Percentiles rank a stretch among this genome's conserved stretches.
phyloP scores from a whole-genome alignment of 1,140 invertebrate genomes.

The Aphidius gifuensis region DNA sequence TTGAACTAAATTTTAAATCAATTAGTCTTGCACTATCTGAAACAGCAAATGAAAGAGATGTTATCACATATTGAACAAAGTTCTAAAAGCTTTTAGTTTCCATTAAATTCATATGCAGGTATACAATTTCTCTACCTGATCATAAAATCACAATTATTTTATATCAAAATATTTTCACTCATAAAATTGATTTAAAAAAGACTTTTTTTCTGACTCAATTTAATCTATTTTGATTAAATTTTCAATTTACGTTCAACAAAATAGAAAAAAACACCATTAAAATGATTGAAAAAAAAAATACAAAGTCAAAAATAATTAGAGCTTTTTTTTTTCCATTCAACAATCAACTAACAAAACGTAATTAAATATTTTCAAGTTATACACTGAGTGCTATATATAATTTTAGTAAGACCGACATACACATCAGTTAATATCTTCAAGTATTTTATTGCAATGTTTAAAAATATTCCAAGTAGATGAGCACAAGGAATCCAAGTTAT shows the following conservation, averaged over 20 bases:
- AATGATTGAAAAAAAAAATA: too few species aligned
- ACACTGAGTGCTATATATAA: too few species aligned
- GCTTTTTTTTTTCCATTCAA: too few species aligned
- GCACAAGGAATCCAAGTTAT: background rate
- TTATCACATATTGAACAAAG: slow-evolving; percentile 29
- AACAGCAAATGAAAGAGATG: slow-evolving; percentile 36
- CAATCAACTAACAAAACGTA: too few species aligned
- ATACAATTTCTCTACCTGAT: slow-evolving; percentile 1
- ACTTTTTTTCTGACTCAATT: too few species aligned
- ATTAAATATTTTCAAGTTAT: too few species aligned
- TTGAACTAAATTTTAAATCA: slow-evolving; percentile 34
- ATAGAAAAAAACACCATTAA: too few species aligned
- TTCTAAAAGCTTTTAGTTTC: slow-evolving; percentile 41
- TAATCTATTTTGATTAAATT: too few species aligned
- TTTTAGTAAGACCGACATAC: background rate
- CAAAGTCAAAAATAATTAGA: too few species aligned
- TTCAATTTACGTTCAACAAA: too few species aligned
- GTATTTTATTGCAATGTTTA: too few species aligned
- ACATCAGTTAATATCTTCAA: background rate
- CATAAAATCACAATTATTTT: background rate
- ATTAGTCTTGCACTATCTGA: slow-evolving; percentile 38
- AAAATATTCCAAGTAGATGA: background rate
- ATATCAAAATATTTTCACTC: background rate
- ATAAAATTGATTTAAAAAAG: too few species aligned
- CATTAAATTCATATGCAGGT: slow-evolving; percentile 22